These are phyloP conservation scores for Caerostris extrusa DNA, from an alignment of 1,140 invertebrate genomes.

Conservation along the genomic window DNA sequence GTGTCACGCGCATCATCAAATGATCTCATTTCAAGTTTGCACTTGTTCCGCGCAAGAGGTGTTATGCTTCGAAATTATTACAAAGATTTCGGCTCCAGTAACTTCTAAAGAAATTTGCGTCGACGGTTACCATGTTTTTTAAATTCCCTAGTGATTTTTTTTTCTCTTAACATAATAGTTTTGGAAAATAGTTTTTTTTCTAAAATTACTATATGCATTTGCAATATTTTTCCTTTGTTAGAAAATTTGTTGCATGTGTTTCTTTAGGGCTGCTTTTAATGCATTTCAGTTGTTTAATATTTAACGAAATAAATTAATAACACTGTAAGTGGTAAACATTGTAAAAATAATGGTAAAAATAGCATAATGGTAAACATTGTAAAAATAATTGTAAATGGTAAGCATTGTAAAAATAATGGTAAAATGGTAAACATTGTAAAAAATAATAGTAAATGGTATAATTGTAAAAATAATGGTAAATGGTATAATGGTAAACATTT, in stretches of 20 bases:
- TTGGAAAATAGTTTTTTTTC: background rate
- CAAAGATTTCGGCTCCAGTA: background rate
- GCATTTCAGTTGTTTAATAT: too few species aligned
- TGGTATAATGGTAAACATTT: too few species aligned
- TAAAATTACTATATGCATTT: background rate
- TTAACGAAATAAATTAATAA: too few species aligned
- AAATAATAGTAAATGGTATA: too few species aligned
- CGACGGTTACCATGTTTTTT: background rate
- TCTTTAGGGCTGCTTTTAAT: too few species aligned
- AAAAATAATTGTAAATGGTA: too few species aligned
- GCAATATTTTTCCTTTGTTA: background rate
- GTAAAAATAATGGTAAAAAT: too few species aligned
- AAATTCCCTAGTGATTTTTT: background rate
- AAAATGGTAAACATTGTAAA: too few species aligned
- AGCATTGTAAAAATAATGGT: too few species aligned
- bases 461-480: too few species aligned
- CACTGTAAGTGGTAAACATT: too few species aligned
- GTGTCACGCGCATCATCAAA: constrained; percentile 43
- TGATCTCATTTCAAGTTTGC: constrained; percentile 3
- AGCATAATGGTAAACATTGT: too few species aligned
- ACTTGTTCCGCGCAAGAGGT: background rate
- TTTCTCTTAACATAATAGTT: background rate
- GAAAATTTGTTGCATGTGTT: background rate
- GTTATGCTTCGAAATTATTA: constrained; percentile 16
- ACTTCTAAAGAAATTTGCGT: background rate